Base-by-base conservation (phyloP, 2,888 invertebrate species). In the Caradrina kadenii region DNA sequence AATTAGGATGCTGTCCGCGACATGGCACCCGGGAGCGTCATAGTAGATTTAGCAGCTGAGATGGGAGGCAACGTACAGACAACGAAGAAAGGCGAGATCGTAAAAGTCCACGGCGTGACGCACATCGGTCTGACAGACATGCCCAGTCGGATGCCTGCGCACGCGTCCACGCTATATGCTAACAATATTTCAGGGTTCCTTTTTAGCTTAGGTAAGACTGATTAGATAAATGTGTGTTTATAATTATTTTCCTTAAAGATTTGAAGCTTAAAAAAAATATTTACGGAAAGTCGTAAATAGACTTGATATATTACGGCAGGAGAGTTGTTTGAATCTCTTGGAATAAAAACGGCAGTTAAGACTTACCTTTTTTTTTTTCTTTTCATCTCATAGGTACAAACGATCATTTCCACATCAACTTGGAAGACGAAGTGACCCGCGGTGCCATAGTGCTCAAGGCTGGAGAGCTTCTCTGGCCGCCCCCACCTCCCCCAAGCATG, bases 101-200 rank as follows among this genome's bases (percentile, higher is more conserved):
- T 97, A 79, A 96, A 96, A 19, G 96, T 98, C 85, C 97, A 98
- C 78, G 98, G 98, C 81, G 98, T 99, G 35, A 97, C 97, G 0
- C 98, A 99, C 92, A 96, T 99, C 85, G 99, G 98, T 19, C 96
- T 98, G 75, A 98, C 98, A 0, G 98, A 99, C 93, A 92, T 99
- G 63, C 98, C 98, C 17, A 98, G 98, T 86, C 96, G 98, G 63
- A 96, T 99, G 89, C 98, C 98, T 0, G 98, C 98, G 0, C 98
- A 98, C 91, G 97, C 98, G 64, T 98, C 98, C 39, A 98, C 98
- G 0, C 95, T 99, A 26, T 99, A 98, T 89, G 98, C 98, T n/a
- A 99, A 99, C 91, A 99, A 99, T 89, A 98, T 99, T 81, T 98
- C 98, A 21, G 99, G 99, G 88, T 97, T 98, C 84, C 93, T 99